These are phyloP conservation scores for Pseudocheirus occidentalis DNA, from an alignment of 2,797 vertebrate species.

Conservation along the genomic window DNA sequence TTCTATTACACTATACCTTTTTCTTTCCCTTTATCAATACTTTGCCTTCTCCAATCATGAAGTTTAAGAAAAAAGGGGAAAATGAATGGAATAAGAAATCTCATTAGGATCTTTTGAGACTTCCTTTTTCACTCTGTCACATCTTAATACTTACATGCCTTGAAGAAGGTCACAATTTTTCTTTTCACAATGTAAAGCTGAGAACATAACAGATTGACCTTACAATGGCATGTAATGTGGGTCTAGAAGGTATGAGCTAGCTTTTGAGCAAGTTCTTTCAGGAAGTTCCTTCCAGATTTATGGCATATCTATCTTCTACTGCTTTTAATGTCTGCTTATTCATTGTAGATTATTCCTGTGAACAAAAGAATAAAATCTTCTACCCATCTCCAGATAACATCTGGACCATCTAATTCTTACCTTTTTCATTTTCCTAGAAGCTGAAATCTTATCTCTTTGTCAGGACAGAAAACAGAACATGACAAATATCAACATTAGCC, in stretches of 20 bases:
- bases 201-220: not conserved
- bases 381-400: not conserved
- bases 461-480: conserved; percentile 1
- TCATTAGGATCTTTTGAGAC: not conserved
- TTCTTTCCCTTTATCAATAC: not conserved
- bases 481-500: conserved; percentile 1
- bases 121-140: not conserved
- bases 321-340: conserved; percentile 2
- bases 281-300: not conserved
- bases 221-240: not conserved
- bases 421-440: not conserved
- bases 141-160: not conserved
- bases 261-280: not conserved
- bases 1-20: not conserved
- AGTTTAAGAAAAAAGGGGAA: not conserved
- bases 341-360: not conserved
- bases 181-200: not conserved
- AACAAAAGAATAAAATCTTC: not conserved
- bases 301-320: not conserved
- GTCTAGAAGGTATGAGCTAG: not conserved
- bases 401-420: not conserved
- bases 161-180: not conserved
- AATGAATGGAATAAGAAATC: not conserved
- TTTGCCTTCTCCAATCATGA: not conserved
- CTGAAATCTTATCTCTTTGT: not conserved